Conservation (phyloP, 2,888 invertebrate species). For the Panopea generosa region DNA sequence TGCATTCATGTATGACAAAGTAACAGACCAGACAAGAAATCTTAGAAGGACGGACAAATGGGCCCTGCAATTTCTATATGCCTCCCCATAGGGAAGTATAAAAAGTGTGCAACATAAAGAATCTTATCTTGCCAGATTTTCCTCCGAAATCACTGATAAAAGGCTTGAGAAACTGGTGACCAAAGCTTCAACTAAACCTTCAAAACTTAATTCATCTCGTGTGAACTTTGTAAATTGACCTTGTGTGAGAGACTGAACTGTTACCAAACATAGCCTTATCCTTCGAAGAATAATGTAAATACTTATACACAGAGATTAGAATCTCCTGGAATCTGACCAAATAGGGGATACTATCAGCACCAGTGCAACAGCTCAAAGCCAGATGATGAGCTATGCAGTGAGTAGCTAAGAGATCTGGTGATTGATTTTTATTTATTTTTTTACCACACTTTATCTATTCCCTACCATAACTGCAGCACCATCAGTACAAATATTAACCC, state of each 20-base stretch:
- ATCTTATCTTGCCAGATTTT: too few relatives aligned
- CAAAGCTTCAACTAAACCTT: slow-evolving; percentile 27
- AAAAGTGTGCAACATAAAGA: too few relatives aligned
- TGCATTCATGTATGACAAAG: too few relatives aligned
- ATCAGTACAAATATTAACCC: slow-evolving; percentile 49
- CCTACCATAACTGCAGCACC: slow-evolving; percentile 55
- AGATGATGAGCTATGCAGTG: slow-evolving; percentile 60
- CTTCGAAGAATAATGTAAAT: slow-evolving; percentile 31
- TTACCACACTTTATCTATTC: slow-evolving; percentile 7
- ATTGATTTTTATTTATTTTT: not conserved
- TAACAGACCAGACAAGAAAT: too few relatives aligned
- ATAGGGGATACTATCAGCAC: slow-evolving; percentile 53
- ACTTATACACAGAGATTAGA: slow-evolving; percentile 25
- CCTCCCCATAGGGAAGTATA: too few relatives aligned
- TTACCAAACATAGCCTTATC: slow-evolving; percentile 26
- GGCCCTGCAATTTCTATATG: too few relatives aligned
- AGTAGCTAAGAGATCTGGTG: slow-evolving; percentile 39
- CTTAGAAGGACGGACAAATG: too few relatives aligned
- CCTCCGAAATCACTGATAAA: slow-evolving; percentile 26
- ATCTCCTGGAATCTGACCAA: slow-evolving; percentile 43
- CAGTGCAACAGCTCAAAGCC: slow-evolving; percentile 43
- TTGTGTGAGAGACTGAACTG: too few relatives aligned
- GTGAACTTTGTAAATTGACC: slow-evolving; percentile 17
- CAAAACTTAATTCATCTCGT: too few relatives aligned
- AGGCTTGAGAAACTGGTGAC: slow-evolving; percentile 17